phyloP scores from a whole-genome alignment of 2,113 vertebrate species.

The Anser brachyrhynchus region DNA sequence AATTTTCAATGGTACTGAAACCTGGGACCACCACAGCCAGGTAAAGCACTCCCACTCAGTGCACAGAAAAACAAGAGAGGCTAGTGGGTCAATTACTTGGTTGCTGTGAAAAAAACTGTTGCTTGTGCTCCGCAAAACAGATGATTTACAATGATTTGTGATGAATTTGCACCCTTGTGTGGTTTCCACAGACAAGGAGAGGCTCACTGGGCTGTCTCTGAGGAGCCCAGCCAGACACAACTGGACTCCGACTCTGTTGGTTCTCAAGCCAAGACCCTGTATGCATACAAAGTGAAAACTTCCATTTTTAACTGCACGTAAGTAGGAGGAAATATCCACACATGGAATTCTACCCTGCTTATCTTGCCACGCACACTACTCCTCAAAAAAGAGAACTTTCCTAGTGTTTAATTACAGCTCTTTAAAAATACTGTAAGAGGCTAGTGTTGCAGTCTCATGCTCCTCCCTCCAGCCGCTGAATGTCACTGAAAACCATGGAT shows the following conservation, averaged over 20 bases:
- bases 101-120: background rate
- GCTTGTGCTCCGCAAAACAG: background rate
- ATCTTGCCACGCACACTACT: background rate
- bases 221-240: fast-evolving
- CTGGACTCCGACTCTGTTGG: background rate
- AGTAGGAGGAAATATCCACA: background rate
- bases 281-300: background rate
- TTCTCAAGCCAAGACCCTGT: background rate
- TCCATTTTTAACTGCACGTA: background rate
- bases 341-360: background rate
- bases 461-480: background rate
- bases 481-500: background rate
- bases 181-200: background rate
- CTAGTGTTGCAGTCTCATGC: background rate
- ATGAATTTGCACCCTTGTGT: background rate
- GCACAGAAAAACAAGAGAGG: background rate
- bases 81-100: background rate
- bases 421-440: background rate
- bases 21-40: background rate
- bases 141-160: background rate
- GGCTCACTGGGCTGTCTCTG: background rate
- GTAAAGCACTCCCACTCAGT: background rate
- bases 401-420: background rate
- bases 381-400: background rate
- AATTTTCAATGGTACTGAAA: background rate